Percentiles rank a stretch among this genome's conserved stretches.
Conservation (phyloP, 2,888 invertebrate genomes). For the Operophtera brumata region DNA sequence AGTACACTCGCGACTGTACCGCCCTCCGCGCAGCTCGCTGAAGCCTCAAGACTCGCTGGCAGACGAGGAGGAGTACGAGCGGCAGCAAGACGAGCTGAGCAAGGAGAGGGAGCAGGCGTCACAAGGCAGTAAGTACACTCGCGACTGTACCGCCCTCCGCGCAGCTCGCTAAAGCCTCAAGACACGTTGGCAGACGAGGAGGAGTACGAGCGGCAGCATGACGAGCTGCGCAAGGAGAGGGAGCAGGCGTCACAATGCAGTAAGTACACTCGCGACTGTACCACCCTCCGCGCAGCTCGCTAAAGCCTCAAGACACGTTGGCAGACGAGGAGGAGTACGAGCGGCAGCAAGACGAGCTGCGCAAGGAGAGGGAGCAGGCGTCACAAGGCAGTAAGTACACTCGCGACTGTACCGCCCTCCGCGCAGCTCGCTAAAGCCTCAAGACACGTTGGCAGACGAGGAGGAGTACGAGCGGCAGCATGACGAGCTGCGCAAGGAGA, state of each 20-base stretch:
- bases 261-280: conserved; percentile 61
- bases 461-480: conserved; percentile 71
- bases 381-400: conserved; percentile 64
- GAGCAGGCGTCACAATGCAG: conserved; percentile 61
- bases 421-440: conserved; percentile 57
- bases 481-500: conserved; percentile 59
- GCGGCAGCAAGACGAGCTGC: conserved; percentile 62
- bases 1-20: too few species aligned
- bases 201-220: conserved; percentile 69
- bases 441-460: conserved; percentile 67
- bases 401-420: too few species aligned
- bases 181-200: conserved; percentile 71
- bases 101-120: conserved; percentile 59
- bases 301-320: conserved; percentile 62
- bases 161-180: conserved; percentile 56
- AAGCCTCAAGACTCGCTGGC: conserved; percentile 63
- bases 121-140: conserved; percentile 61
- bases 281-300: conserved; percentile 50
- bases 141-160: conserved; percentile 50
- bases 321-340: conserved; percentile 74
- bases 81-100: conserved; percentile 62
- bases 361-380: conserved; percentile 56
- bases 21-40: conserved; percentile 48
- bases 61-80: conserved; percentile 73
- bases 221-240: conserved; percentile 58